Evolutionary conservation across 2,888 invertebrate species (phyloP).

Genomic region (Noctua comes): DNA sequence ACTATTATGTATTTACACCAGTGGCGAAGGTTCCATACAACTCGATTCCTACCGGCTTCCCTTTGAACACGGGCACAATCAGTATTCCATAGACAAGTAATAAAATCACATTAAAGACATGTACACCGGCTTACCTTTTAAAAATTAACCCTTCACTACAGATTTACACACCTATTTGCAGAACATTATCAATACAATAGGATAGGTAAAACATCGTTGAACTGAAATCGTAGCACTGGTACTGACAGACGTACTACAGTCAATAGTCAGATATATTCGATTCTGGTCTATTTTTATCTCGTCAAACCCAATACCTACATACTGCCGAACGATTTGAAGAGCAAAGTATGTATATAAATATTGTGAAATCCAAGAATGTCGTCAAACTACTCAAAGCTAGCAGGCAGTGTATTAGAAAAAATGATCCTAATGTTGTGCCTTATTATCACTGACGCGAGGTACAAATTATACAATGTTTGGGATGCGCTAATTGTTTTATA

Average conservation of each 20-base stretch:
- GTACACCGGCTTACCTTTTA: too few relatives aligned
- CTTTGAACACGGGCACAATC: too few relatives aligned
- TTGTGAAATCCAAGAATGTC: slow-evolving; percentile 27
- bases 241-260: not conserved
- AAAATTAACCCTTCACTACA: too few relatives aligned
- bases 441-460: slow-evolving; percentile 15
- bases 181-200: not conserved
- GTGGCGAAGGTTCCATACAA: too few relatives aligned
- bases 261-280: not conserved
- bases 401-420: not conserved
- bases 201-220: not conserved
- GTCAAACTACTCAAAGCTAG: slow-evolving; percentile 15
- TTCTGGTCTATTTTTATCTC: not conserved
- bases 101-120: too few relatives aligned
- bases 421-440: not conserved
- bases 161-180: not conserved
- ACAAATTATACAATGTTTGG: slow-evolving; percentile 28
- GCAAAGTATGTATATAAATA: slow-evolving; percentile 21
- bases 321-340: slow-evolving; percentile 5
- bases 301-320: not conserved
- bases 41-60: too few relatives aligned
- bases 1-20: too few relatives aligned
- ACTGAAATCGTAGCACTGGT: not conserved
- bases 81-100: too few relatives aligned
- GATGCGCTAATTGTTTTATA: slow-evolving; percentile 47